Conservation (phyloP, 35 echinoderm and acorn worm species). For the Acanthaster planci region DNA sequence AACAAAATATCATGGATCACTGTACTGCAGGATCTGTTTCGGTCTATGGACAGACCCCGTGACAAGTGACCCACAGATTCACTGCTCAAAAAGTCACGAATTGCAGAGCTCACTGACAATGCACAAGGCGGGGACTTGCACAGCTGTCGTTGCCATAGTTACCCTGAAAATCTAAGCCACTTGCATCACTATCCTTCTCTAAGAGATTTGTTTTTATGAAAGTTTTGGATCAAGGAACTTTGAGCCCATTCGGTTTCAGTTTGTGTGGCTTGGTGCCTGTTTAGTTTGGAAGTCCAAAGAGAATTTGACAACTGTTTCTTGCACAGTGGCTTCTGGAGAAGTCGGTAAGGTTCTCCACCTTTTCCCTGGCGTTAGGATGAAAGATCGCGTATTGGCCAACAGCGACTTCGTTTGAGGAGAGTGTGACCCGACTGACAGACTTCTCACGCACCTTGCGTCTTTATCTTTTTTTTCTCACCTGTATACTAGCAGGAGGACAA, state of each 20-base stretch:
- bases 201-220: neutral
- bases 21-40: conserved; percentile 18
- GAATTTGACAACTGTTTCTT: neutral
- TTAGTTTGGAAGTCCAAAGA: no score
- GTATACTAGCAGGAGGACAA: conserved; percentile 81
- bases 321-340: neutral
- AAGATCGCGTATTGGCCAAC: no score
- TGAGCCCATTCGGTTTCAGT: neutral
- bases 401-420: no score
- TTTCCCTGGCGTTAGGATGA: no score
- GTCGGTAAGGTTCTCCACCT: neutral
- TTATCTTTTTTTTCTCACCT: conserved; percentile 25
- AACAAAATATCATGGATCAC: neutral
- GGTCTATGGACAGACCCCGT: neutral
- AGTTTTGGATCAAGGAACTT: neutral
- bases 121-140: no score
- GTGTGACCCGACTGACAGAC: no score
- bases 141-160: no score
- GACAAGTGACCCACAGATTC: conserved; percentile 6
- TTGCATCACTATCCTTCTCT: neutral
- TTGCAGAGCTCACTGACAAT: no score
- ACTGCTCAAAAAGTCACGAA: neutral
- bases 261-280: neutral
- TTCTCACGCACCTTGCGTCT: no score
- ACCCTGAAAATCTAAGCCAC: no score